These are phyloP conservation scores for Aepyceros melampus DNA, from an alignment of 2,113 vertebrate species.

Conservation along the genomic window DNA sequence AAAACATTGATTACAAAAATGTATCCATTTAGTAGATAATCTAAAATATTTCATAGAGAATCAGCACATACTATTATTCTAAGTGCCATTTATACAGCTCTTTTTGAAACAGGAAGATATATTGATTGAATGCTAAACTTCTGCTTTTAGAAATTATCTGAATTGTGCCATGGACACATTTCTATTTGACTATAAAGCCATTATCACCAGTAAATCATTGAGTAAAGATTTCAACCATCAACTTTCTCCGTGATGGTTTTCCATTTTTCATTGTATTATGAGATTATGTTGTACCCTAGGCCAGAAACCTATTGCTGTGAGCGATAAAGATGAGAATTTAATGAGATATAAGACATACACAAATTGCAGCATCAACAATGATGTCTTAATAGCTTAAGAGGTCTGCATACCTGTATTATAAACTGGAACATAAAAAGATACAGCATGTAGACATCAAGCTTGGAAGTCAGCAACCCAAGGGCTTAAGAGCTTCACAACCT, in stretches of 20 bases:
- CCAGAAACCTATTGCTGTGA: conserved; percentile 29
- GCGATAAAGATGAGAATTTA: conserved; percentile 13
- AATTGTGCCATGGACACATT: background rate
- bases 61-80: background rate
- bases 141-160: conserved; percentile 26
- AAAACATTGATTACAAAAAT: background rate
- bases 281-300: conserved; percentile 10
- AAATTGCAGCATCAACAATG: conserved; percentile 1
- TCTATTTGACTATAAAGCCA: background rate
- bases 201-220: background rate
- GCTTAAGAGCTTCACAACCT: background rate
- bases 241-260: conserved; percentile 5
- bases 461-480: conserved; percentile 5
- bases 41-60: conserved; percentile 10
- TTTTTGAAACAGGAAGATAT: background rate
- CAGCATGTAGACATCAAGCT: background rate
- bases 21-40: background rate
- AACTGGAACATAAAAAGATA: conserved; percentile 4
- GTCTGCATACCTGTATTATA: background rate
- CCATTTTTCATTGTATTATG: conserved; percentile 15
- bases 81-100: background rate
- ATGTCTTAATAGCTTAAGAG: conserved; percentile 40
- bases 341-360: conserved; percentile 39
- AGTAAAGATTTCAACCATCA: background rate
- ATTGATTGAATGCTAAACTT: background rate